Evolutionary conservation across 2,888 invertebrate genomes (phyloP).

Genomic region (Metalampra italica): DNA sequence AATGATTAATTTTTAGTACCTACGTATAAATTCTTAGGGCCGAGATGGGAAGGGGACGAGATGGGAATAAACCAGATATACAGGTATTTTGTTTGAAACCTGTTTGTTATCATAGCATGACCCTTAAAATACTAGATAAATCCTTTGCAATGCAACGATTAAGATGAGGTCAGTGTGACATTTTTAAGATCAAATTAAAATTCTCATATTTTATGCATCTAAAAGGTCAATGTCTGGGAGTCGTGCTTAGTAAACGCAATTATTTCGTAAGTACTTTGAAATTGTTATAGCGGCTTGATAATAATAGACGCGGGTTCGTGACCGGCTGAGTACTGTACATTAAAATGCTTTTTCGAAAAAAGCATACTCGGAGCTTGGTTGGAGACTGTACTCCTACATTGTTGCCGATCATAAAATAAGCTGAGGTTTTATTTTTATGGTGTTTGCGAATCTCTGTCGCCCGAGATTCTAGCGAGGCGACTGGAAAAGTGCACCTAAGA

Average conservation of each 20-base stretch:
- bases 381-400: conserved; percentile 5
- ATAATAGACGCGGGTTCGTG: conserved; percentile 61
- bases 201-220: conserved; percentile 2
- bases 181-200: background rate
- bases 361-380: background rate
- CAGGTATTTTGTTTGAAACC: too few species aligned
- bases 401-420: conserved; percentile 7
- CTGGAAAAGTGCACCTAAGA: background rate
- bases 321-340: conserved; percentile 37
- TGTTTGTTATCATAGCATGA: too few species aligned
- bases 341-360: conserved; percentile 16
- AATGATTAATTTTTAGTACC: too few species aligned
- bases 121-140: background rate
- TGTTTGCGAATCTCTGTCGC: background rate
- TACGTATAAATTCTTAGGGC: too few species aligned
- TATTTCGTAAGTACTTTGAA: conserved; percentile 63
- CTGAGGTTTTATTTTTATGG: conserved; percentile 3
- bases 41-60: too few species aligned
- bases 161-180: too few species aligned
- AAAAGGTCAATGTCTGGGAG: conserved; percentile 49
- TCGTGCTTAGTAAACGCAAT: conserved; percentile 72
- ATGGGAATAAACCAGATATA: too few species aligned
- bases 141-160: background rate
- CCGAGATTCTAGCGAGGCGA: background rate
- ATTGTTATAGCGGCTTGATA: conserved; percentile 67